Evolutionary conservation across 2,113 vertebrate species (phyloP), one percentile per base, ranked within the genome.

Genomic region (Micromys minutus): DNA sequence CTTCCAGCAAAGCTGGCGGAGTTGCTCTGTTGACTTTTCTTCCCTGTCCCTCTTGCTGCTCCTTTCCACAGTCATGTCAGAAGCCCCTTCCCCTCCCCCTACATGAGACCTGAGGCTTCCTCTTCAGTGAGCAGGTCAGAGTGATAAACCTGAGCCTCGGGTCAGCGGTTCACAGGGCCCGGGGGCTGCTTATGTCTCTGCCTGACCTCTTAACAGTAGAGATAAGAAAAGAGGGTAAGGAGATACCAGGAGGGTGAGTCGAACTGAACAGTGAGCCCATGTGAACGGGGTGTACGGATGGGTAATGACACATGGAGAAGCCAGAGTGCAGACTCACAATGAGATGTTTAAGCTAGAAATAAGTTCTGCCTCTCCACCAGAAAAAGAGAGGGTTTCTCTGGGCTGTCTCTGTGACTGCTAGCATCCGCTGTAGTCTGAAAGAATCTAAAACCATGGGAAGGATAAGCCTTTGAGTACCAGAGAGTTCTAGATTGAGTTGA

Each of bases 241-340:
- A 87, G n/a, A 74, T 34, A 3, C 34, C 13, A 74, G 47, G 59
- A 15, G 4, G 17, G 2, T 5, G 31, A 39, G 24, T 26, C 29
- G 31, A 69, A 24, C 45, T 71, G 76, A 31, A 24, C 42, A 19
- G 31, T 29, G 47, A 47, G 72, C 36, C 55, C n/a, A 9, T 22
- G n/a, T 26, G 29, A 6, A 11, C 4, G 22, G 22, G 42, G 31
- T 15, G 0, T 29, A 6, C 9, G 22, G 34, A 16, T n/a, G 1
- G 31, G n/a, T 39, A 21, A 22, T 5, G 72, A 19, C n/a, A 57
- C 7, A 0, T 74, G 34, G 17, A 12, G 36, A 34, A 0, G 11
- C 15, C 31, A 15, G 72, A 50, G 45, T 72, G 50, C 87, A 75
- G 36, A 39, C 17, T 9, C 2, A 5, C 24, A 19, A 7, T 75